These are phyloP conservation scores for Tetramorium bicarinatum DNA, from an alignment of 2,888 invertebrate species.

Conservation along the genomic window DNA sequence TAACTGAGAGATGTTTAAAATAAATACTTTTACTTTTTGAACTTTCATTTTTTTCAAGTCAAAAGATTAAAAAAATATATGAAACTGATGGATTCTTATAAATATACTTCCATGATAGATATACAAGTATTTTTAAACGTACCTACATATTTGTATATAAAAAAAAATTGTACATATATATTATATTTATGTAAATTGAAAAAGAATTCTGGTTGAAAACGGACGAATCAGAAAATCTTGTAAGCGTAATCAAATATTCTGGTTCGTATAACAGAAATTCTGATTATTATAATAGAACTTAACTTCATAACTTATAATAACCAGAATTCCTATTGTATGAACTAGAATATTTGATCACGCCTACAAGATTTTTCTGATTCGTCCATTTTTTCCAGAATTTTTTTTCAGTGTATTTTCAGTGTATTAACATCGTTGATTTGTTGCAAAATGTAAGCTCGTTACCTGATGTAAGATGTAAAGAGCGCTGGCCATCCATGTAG, in stretches of 20 bases:
- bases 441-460: background rate
- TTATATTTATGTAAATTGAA: background rate
- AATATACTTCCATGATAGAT: background rate
- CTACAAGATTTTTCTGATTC: no score
- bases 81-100: background rate
- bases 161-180: background rate
- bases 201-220: no score
- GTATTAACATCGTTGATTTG: background rate
- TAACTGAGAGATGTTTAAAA: background rate
- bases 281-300: no score
- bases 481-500: background rate
- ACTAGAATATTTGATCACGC: no score
- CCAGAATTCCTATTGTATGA: no score
- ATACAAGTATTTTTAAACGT: background rate
- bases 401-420: background rate
- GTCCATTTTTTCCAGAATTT: no score
- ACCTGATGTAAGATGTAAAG: background rate
- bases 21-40: background rate
- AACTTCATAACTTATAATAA: no score
- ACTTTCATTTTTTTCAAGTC: background rate
- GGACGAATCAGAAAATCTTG: no score
- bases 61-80: background rate
- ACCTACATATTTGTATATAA: background rate
- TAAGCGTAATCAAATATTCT: no score
- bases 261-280: no score